These are phyloP conservation scores for Sarcophaga subvicina DNA, from an alignment of 2,888 invertebrate genomes.

Conservation along the genomic window DNA sequence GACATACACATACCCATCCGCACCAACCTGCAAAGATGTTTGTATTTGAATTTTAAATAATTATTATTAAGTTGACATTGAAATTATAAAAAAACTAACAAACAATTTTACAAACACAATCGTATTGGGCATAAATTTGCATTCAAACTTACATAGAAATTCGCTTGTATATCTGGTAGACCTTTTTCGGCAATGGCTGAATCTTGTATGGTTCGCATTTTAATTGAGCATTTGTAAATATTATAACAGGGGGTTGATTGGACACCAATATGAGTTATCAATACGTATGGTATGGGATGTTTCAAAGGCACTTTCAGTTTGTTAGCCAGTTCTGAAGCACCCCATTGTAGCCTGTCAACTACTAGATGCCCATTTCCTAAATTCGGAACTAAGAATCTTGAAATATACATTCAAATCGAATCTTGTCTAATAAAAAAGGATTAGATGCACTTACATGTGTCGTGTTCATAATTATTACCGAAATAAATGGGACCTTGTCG, in stretches of 20 bases:
- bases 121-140: not conserved
- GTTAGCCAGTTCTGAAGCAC: slow-evolving; percentile 75
- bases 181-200: slow-evolving; percentile 81
- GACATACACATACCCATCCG: slow-evolving; percentile 83
- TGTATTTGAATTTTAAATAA: not conserved
- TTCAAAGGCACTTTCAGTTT: slow-evolving; percentile 74
- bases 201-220: slow-evolving; percentile 82
- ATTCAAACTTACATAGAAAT: slow-evolving; percentile 80
- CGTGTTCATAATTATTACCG: slow-evolving; percentile 80
- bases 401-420: slow-evolving; percentile 70
- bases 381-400: slow-evolving; percentile 80
- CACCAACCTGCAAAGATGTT: slow-evolving; percentile 81
- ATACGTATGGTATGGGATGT: slow-evolving; percentile 82
- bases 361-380: slow-evolving; percentile 81
- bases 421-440: not conserved
- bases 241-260: slow-evolving; percentile 80
- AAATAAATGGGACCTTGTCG: slow-evolving; percentile 75
- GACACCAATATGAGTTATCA: slow-evolving; percentile 83
- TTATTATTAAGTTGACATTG: slow-evolving; percentile 5
- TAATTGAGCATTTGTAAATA: slow-evolving; percentile 81
- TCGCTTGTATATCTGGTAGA: slow-evolving; percentile 82
- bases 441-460: slow-evolving; percentile 78
- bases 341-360: slow-evolving; percentile 81
- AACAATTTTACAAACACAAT: not conserved
- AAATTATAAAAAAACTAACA: not conserved